Base-by-base conservation (phyloP, 2,113 vertebrate genomes). In the Athene cunicularia region DNA sequence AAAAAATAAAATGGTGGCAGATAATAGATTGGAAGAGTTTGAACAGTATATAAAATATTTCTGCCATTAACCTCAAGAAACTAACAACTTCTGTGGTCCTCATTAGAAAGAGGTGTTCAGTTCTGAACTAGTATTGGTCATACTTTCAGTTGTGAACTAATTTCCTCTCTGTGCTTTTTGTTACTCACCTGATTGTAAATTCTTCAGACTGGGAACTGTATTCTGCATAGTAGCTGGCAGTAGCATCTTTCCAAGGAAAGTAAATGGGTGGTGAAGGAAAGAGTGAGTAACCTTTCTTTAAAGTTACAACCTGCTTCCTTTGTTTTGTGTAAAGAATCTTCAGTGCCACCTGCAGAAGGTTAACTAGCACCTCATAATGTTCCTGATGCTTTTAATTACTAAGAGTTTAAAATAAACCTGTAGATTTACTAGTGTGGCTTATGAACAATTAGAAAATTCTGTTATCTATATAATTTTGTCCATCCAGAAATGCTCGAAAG, bases 401-500 rank as follows among this genome's bases (percentile, higher is more conserved):
- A 20, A 4, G 56, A 64, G 30, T 95, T 84, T 26, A 63, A 32
- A 23, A 9, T 26, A 64, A 64, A 72, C 33, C 33, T 64, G 22
- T 16, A 30, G 50, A 7, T 27, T 85, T 7, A 77, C 62, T 80
- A 58, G 19, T 49, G 71, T 47, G 50, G 20, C 22, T 18, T 39
- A 13, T 1, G 2, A 76, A 30, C n/a, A 73, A 1, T 39, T 53
- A 56, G 43, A 88, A 17, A 39, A 55, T 41, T 79, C 39, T 17
- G 14, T 67, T 85, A 32, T 4, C 80, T 91, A 1, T 80, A 58
- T 80, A 60, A 83, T 88, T 95, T 84, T 58, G 18, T 84, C 50
- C 53, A 75, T 49, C 50, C 95, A 99, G 99, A 98, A 99, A 98
- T 56, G 99, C 99, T 59, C 99, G 99, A 98, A 99, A 99, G 94